A percentile compares a stretch with the other conserved stretches of the same genome.
These are phyloP conservation scores for Leptopilina myrica DNA, from an alignment of 2,888 invertebrate species.

Conservation along the genomic window DNA sequence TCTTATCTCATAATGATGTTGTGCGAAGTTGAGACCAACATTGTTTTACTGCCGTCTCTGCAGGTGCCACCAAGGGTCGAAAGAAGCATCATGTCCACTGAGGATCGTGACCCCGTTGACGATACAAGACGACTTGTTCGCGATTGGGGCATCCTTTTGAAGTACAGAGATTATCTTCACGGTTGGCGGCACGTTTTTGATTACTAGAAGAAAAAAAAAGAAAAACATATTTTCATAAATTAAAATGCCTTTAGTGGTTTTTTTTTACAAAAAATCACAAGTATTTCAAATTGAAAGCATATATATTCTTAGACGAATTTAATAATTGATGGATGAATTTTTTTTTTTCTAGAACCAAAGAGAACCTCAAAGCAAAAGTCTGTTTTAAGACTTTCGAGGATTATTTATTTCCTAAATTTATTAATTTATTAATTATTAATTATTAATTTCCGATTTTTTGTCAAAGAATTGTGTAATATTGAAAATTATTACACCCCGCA, in stretches of 20 bases:
- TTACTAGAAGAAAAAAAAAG: conserved; percentile 55
- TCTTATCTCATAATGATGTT: conserved; percentile 74
- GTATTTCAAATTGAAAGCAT: conserved; percentile 6
- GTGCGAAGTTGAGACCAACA: conserved; percentile 79
- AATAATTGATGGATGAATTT: no score
- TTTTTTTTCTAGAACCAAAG: background rate
- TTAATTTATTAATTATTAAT: no score
- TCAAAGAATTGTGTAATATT: no score
- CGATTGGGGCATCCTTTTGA: conserved; percentile 75
- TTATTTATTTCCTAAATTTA: no score
- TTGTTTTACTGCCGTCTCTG: conserved; percentile 61
- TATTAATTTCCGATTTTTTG: no score
- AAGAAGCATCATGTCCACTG: conserved; percentile 70
- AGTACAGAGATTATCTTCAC: conserved; percentile 74
- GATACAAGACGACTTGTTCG: conserved; percentile 71
- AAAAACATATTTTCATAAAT: background rate
- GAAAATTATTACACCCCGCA: no score
- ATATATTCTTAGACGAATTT: background rate
- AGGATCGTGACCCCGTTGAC: conserved; percentile 69
- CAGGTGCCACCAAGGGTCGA: conserved; percentile 66
- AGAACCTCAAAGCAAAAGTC: background rate
- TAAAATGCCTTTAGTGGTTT: background rate
- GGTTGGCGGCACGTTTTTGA: conserved; percentile 73
- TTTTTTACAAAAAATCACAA: background rate
- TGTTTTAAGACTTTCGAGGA: background rate